phyloP scores from a whole-genome alignment of 1,140 invertebrate species.

The Anagrus nilaparvatae region DNA sequence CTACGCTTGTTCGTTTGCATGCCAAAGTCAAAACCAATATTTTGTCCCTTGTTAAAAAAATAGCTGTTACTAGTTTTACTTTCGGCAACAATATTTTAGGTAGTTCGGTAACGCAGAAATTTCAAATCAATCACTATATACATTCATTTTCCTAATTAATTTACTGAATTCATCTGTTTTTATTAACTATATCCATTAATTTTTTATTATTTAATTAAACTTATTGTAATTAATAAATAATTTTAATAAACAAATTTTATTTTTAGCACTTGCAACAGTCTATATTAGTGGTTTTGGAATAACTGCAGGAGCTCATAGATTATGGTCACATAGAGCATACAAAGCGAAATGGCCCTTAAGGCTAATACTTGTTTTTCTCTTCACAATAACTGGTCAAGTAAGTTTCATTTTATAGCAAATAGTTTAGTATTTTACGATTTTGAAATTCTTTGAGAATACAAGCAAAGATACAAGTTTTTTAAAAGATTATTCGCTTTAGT shows the following conservation, averaged over 20 bases:
- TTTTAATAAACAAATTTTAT: conserved; percentile 12
- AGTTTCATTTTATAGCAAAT: conserved; percentile 22
- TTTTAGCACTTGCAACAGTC: conserved; percentile 54
- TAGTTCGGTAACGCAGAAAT: no score
- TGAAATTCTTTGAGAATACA: no score
- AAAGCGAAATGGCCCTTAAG: conserved; percentile 74
- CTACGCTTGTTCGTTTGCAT: no score
- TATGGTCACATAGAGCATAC: conserved; percentile 84
- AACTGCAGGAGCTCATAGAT: conserved; percentile 79
- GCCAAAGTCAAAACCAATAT: no score
- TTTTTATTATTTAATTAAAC: background rate
- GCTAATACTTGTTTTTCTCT: conserved; percentile 63
- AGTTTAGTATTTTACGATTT: no score
- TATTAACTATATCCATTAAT: conserved; percentile 3
- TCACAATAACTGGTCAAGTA: conserved; percentile 77
- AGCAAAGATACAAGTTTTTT: conserved; percentile 6
- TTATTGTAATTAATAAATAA: conserved; percentile 1
- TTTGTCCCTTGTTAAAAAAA: no score
- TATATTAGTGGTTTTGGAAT: conserved; percentile 65
- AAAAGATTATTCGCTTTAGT: conserved; percentile 27
- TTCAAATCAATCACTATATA: no score
- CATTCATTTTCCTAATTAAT: background rate
- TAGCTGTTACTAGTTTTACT: no score
- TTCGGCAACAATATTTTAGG: no score
- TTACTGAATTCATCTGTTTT: background rate